These are phyloP conservation scores for Tamias sibiricus DNA, from an alignment of 2,113 vertebrate species.

Conservation along the genomic window DNA sequence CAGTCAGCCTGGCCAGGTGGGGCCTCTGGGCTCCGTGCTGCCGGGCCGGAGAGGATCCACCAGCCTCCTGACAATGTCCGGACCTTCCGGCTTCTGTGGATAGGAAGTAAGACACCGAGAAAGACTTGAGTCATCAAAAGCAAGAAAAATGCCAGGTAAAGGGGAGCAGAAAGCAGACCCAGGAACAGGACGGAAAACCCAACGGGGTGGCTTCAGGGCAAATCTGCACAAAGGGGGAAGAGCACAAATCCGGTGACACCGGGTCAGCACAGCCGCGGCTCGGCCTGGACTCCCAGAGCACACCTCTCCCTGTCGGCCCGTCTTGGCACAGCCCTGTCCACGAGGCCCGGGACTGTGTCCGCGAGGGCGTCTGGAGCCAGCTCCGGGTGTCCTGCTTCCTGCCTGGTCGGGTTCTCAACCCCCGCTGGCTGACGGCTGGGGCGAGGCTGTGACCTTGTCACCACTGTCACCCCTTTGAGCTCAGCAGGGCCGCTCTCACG, in stretches of 20 bases:
- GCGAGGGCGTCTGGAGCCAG: too few relatives aligned
- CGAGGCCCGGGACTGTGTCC: neutral
- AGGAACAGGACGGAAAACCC: neutral
- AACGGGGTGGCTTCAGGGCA: neutral
- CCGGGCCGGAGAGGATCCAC: neutral
- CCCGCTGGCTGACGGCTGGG: conserved; percentile 32
- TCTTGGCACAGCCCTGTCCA: neutral
- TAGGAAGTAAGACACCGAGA: neutral
- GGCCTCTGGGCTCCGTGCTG: neutral
- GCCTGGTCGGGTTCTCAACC: conserved; percentile 4
- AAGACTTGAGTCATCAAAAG: neutral
- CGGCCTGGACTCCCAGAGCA: neutral
- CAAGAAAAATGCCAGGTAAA: neutral
- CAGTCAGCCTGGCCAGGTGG: too few relatives aligned
- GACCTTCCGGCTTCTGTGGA: neutral
- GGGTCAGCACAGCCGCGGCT: neutral
- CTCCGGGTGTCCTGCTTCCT: neutral
- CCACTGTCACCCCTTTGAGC: neutral
- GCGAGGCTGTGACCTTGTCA: neutral
- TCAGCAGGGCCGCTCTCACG: neutral
- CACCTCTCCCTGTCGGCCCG: neutral
- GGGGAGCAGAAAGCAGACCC: neutral
- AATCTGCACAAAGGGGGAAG: neutral
- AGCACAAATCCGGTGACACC: too few relatives aligned
- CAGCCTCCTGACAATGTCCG: neutral